Evolutionary conservation across 2,113 vertebrate genomes (phyloP), one percentile per base, ranked within the genome.

Genomic region (Cheilinus undulatus): DNA sequence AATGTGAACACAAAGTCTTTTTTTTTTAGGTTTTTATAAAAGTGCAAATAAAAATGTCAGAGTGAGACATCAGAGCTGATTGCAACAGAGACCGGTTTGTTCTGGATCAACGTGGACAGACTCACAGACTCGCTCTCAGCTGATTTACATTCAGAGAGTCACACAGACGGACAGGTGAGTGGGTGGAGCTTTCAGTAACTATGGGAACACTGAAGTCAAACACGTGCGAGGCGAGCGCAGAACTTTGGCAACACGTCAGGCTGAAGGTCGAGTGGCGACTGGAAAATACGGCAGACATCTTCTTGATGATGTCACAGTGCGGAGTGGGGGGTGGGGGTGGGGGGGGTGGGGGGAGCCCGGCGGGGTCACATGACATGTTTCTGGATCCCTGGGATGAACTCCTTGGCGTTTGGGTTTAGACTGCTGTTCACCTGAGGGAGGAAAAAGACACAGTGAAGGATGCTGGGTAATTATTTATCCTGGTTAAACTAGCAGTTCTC

Each of bases 351-450:
- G 9, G 42, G 70, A 17, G 56, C 59, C 92, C 82, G 89, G 91
- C 81, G 90, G 93, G 92, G 93, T 94, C 94, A 91, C 94, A 94
- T 95, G 93, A 94, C 1, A 89, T 97, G 96, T 91, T 96, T 96
- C 92, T 88, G 74, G 76, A 96, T 95, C 64, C 96, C 96, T 69
- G 96, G 96, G 88, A 96, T 94, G 94, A 97, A 97, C 90, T 97
- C 96, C 94, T 96, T 97, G 90, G 96, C 96, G 49, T 97, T 96
- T 85, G 96, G 96, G 91, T 97, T 97, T 91, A 97, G 95, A 62
- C 95, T 96, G 94, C 96, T 97, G 93, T 94, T 95, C 69, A 95
- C 89, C 96, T 97, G 91, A 15, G 3, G 85, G 54, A 63, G 78
- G 42, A 54, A 19, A 49, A 32, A 26, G 36, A 7, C 23, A 54